Evolutionary conservation across 2,888 invertebrate genomes (phyloP), one percentile per base, ranked within the genome.

Genomic region (Keiferia lycopersicella): DNA sequence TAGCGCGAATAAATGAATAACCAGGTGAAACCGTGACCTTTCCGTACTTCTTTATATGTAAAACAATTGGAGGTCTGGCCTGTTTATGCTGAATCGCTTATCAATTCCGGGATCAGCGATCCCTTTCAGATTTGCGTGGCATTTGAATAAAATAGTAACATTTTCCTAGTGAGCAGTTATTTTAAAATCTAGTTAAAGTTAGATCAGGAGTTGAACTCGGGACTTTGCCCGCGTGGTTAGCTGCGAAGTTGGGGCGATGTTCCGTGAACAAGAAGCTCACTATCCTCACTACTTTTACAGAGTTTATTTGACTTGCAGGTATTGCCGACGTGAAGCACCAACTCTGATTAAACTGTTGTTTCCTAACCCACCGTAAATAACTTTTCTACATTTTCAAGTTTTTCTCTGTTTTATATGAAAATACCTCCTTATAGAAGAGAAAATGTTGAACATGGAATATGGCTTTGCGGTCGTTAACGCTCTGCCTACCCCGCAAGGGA

Each of bases 1-100:
- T 41, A 53, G 53, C 51, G 53, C 39, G 62, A 62, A 62, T 62
- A 62, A 62, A 53, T 62, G 51, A 51, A 62, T 62, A 53, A 62
- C 48, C 48, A 61, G 48, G 48, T 8, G 20, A 16, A 45, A 6
- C 61, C 61, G 16, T 61, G 61, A 61, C 26, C 34, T 61, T 50
- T 26, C 30, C 34, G 30, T 61, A 50, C 61, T 50, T 30, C 50
- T 61, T 61, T 60, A 45, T 60, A 45, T 60, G 45, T 20, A 45
- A 60, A 60, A 26, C 20, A 60, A 58, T 58, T 12, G 59, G 16
- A 56, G 56, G 56, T 56, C 39, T 56, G 45, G 60, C 41, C 39
- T 60, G 60, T 60, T 58, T 58, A 58, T 58, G 39, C 39, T 18
- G 38, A 39, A 58, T 58, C 12, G 12, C 10, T 57, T 16, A 58